Evolutionary conservation across 2,113 vertebrate species (phyloP).

Genomic region (Muntiacus muntjak): DNA sequence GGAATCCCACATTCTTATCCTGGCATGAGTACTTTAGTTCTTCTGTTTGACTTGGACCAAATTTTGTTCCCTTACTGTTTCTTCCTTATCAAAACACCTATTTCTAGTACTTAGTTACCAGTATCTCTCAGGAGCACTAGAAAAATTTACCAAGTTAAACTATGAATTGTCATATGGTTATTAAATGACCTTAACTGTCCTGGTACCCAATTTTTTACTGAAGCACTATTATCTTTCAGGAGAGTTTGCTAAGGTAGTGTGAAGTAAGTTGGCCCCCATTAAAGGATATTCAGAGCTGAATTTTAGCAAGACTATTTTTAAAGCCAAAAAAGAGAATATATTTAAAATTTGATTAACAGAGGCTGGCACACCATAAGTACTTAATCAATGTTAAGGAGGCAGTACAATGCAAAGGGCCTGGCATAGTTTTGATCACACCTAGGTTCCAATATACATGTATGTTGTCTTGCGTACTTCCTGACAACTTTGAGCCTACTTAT

Average conservation of each 20-base stretch:
- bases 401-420: neutral
- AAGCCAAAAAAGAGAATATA: neutral
- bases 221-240: neutral
- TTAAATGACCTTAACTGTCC: neutral
- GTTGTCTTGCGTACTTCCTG: neutral
- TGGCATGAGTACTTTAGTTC: neutral
- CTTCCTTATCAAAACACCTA: neutral
- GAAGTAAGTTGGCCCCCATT: neutral
- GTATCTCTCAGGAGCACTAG: neutral
- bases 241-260: neutral
- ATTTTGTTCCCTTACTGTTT: neutral
- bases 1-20: neutral
- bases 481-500: neutral
- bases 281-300: neutral
- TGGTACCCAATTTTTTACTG: neutral
- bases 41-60: neutral
- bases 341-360: neutral
- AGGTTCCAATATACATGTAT: neutral
- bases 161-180: neutral
- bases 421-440: neutral
- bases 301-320: constrained; percentile 13
- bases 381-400: neutral
- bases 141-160: constrained; percentile 6
- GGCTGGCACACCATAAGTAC: neutral
- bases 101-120: neutral